Percentiles rank a stretch among this genome's conserved stretches.
These are phyloP conservation scores for Gymnobelideus leadbeateri DNA, from an alignment of 2,113 vertebrate species.

Conservation along the genomic window DNA sequence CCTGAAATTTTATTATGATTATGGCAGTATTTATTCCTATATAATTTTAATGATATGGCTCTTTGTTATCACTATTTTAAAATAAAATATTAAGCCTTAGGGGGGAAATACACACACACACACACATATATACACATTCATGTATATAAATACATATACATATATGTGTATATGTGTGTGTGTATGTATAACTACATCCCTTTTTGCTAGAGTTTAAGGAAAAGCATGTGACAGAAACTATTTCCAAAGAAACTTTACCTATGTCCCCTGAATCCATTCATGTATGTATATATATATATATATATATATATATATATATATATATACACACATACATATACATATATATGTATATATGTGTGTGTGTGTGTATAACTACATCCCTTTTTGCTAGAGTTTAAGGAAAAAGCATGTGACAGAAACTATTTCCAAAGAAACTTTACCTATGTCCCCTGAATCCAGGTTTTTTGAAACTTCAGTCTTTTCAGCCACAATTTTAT, in stretches of 20 bases:
- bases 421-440: neutral
- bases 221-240: neutral
- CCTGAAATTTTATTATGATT: neutral
- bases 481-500: neutral
- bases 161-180: too few relatives aligned
- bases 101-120: too few relatives aligned
- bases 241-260: neutral
- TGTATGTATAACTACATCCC: neutral
- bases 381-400: neutral
- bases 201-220: neutral
- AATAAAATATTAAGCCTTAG: neutral
- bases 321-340: too few relatives aligned
- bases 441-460: neutral
- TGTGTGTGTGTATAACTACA: neutral
- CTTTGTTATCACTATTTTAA: neutral
- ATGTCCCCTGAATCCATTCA: constrained; percentile 8
- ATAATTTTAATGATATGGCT: neutral
- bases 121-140: too few relatives aligned
- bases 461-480: constrained; percentile 11
- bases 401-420: neutral
- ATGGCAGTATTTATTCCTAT: neutral
- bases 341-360: too few relatives aligned
- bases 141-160: too few relatives aligned
- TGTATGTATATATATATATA: too few relatives aligned
- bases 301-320: too few relatives aligned